Conservation (phyloP, 2,113 vertebrate genomes). For the Chloropsis cyanopogon region DNA sequence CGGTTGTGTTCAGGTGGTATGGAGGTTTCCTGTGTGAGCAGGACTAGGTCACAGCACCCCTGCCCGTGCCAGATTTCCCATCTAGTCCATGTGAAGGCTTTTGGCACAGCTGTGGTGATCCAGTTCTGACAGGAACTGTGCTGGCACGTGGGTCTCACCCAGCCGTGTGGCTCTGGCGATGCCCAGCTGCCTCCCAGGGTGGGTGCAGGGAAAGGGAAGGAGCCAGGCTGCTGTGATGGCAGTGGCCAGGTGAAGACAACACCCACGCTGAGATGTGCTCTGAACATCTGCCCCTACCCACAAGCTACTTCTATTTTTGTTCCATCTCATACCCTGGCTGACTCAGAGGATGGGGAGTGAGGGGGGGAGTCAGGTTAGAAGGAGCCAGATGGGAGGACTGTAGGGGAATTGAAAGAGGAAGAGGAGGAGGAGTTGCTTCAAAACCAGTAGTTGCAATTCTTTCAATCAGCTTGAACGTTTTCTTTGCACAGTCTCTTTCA, state of each 20-base stretch:
- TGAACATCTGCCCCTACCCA: slow-evolving; percentile 37
- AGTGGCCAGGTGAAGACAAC: not conserved
- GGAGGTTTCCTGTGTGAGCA: not conserved
- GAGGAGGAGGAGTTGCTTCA: not conserved
- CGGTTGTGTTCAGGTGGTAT: not conserved
- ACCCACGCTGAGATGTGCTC: not conserved
- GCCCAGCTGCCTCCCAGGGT: not conserved
- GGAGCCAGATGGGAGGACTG: not conserved
- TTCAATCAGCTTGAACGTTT: not conserved
- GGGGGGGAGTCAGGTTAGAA: not conserved
- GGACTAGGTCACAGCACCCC: not conserved
- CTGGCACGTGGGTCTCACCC: rapidly evolving
- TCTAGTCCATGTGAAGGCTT: not conserved
- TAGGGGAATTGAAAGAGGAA: slow-evolving; percentile 4
- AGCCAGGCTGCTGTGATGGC: rapidly evolving
- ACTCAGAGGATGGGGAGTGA: not conserved
- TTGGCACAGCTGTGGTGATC: not conserved
- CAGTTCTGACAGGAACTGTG: rapidly evolving
- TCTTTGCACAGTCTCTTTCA: not conserved
- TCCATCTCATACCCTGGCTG: not conserved
- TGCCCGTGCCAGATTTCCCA: not conserved
- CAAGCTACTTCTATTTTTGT: not conserved
- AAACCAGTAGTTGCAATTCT: not conserved
- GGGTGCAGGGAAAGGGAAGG: not conserved
- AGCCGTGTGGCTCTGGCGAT: rapidly evolving